Evolutionary conservation across 2,888 invertebrate species (phyloP).

Genomic region (Epinotia bilunana): DNA sequence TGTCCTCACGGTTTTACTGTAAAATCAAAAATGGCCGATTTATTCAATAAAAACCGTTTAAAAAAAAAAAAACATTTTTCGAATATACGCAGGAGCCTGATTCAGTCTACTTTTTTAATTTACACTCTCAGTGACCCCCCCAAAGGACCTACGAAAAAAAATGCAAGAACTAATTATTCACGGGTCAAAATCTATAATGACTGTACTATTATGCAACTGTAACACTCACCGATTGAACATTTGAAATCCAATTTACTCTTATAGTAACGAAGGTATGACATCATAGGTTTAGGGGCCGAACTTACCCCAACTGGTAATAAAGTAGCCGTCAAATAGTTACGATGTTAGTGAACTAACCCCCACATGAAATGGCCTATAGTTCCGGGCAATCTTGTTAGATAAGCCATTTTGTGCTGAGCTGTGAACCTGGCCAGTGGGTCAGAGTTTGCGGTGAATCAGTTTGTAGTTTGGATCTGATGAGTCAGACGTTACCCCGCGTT

Average conservation of each 20-base stretch:
- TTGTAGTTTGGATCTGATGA: conserved; percentile 19
- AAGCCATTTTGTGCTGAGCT: background rate
- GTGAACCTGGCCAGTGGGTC: background rate
- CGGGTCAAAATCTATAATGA: too few species aligned
- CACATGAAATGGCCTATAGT: background rate
- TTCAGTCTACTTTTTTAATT: too few species aligned
- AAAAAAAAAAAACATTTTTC: too few species aligned
- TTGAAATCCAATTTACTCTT: conserved; percentile 4
- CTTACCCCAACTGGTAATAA: conserved; percentile 22
- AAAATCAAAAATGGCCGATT: too few species aligned
- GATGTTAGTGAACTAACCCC: background rate
- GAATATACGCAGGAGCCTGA: too few species aligned
- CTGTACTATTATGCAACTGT: too few species aligned
- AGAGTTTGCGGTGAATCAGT: conserved; percentile 21
- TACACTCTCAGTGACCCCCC: too few species aligned
- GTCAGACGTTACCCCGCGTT: conserved; percentile 13
- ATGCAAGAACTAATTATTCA: too few species aligned
- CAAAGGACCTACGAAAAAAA: too few species aligned
- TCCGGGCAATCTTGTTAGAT: background rate
- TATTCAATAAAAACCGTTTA: too few species aligned
- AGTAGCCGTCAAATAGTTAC: conserved; percentile 11
- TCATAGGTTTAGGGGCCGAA: conserved; percentile 6
- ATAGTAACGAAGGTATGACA: conserved; percentile 1
- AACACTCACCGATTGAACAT: background rate
- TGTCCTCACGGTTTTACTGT: too few species aligned